Evolutionary conservation across 2,888 invertebrate genomes (phyloP), one percentile per base, ranked within the genome.

Genomic region (Protophormia terraenovae): DNA sequence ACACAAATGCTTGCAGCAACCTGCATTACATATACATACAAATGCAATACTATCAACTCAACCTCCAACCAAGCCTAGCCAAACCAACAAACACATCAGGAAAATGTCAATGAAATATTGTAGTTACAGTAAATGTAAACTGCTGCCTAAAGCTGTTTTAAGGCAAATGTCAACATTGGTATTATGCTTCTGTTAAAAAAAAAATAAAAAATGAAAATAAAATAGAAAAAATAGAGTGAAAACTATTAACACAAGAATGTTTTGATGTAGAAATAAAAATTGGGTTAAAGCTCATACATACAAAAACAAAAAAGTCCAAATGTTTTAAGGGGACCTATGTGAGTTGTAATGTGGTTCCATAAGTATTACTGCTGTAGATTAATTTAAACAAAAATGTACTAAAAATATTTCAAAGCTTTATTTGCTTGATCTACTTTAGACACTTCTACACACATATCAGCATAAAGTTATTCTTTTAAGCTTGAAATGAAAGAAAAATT

Each of bases 81-180:
- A n/a, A 35, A 60, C 19, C 22, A 32, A 53, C 55, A 55, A 45
- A 29, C 58, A 67, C 64, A 71, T 60, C 72, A 62, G 62, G 73
- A 81, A 71, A 64, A 53, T 78, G 45, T 73, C 77, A 73, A 78
- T 78, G 67, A 81, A 84, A 78, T 81, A 50, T 75, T 71, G 50
- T 41, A 35, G 69, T 76, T 80, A 16, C 32, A 73, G 29, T 58
- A 76, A 76, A 84, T 78, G 73, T 35, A 78, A 78, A 73, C 62
- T 55, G 55, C 58, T 69, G 78, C 85, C 82, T 78, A 55, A 55
- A 78, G 81, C 67, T 69, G 45, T 82, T 75, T 69, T 75, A 81
- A 75, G 82, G 78, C 85, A 85, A 85, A 85, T 82, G 75, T 82
- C 85, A 85, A 85, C 69, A 78, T 78, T 77, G 81, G 73, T 55